Base-by-base conservation (phyloP, 2,888 invertebrate species). In the Brachynemurus nebulosus region DNA sequence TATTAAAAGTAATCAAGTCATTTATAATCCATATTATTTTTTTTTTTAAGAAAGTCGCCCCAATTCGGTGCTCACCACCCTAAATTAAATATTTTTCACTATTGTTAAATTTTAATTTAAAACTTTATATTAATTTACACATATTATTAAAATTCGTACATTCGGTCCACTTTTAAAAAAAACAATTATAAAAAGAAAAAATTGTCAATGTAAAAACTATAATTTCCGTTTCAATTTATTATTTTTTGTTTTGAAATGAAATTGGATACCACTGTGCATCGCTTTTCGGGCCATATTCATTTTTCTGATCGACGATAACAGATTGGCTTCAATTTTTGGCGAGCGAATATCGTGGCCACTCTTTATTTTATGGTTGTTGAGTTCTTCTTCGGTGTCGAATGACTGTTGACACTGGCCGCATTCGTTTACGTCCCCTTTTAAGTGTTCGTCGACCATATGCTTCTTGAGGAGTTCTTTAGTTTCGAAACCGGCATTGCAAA, bases 291-390 rank as follows among this genome's bases (percentile, higher is more conserved):
- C n/a, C n/a, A 30, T 30, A 30, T 30, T 30, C n/a, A 30, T 14
- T 30, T n/a, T 12, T 30, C 14, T 30, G 4, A n/a, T 30, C 30
- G 14, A 2, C n/a, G 30, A 12, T 30, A 30, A 30, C 14, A 30
- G 7, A 30, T 12, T 2, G 11, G 4, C 14, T 30, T 30, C 14
- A 30, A n/a, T n/a, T n/a, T n/a, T n/a, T n/a, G n/a, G n/a, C n/a
- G n/a, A 4, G 5, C 5, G n/a, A 30, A 4, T 30, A 30, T 8
- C 30, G n/a, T 6, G n/a, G 14, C 30, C 14, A 11, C 30, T 12
- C 30, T 40, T 21, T 14, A 14, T 40, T 25, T 19, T 21, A 40
- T 40, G 40, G 12, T 25, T 40, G 11, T 8, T 25, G 5, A 40
- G 17, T 16, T 21, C 16, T 12, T 40, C 40, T 7, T 25, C 9